Base-by-base conservation (phyloP, 2,797 vertebrate genomes). In the Rhadinocentrus ornatus region DNA sequence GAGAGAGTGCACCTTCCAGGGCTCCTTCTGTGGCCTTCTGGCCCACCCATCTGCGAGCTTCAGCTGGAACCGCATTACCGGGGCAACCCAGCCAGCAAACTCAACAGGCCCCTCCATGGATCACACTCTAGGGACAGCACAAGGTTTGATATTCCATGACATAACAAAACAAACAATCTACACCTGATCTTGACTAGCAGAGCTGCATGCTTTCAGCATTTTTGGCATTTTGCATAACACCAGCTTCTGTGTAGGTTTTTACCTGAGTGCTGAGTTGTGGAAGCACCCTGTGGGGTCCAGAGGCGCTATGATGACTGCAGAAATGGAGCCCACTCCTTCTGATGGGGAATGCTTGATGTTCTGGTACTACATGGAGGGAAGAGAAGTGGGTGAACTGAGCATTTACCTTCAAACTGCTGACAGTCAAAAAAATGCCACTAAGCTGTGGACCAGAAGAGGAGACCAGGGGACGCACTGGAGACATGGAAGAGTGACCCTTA, bases 1-100 rank as follows among this genome's bases (percentile, higher is more conserved):
- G 83, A 91, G 88, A 59, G 94, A 95, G 80, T 95, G 94, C 85
- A 94, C 92, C 58, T 95, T 95, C 78, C 93, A 95, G 82, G 90
- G 88, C n/a, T 94, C 94, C 56, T 77, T 93, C 31, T 95, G 94
- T 16, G 93, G 93, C 26, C 70, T 95, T 63, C 75, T 67, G 67
- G 61, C 79, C 0, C 76, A 86, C 10, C 44, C 75, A 0, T 67
- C 84, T 15, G 69, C 87, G 62, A 12, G 83, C 61, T 91, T 90
- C 64, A 73, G 39, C 80, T 95, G 94, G 94, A 77, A 53, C n/a
- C 87, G 93, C 46, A 84, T 83, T 29, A 93, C 64, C 0, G 93
- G 93, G 12, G 18, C 27, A 0, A 79, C 75, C 26, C 83, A 84
- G 52, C 85, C 88, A 4, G 35, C 37, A 64, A 91, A 83, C 77